These are phyloP conservation scores for Phrynocephalus guinanensis DNA, from an alignment of 2,797 vertebrate genomes.

Conservation along the genomic window DNA sequence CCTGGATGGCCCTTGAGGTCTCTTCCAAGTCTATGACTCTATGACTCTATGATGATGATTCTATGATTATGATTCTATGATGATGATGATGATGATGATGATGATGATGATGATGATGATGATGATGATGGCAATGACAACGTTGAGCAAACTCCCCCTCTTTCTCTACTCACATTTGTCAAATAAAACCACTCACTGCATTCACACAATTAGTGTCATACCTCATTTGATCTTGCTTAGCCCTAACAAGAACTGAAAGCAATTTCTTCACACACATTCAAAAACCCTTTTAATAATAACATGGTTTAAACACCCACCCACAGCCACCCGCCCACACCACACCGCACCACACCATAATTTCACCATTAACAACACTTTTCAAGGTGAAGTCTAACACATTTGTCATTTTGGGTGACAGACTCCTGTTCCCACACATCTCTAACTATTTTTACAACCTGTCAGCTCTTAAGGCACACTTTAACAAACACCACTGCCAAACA, in stretches of 20 bases:
- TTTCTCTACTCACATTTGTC: neutral
- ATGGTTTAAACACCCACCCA: neutral
- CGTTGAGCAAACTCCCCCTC: neutral
- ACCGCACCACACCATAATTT: neutral
- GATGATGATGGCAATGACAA: too few relatives aligned
- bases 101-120: too few relatives aligned
- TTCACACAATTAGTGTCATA: neutral
- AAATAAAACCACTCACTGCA: neutral
- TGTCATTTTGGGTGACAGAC: conserved; percentile 25
- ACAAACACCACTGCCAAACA: neutral
- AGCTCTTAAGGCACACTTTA: conserved; percentile 5
- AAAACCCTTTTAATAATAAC: neutral
- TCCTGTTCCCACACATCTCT: neutral
- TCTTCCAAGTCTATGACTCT: too few relatives aligned
- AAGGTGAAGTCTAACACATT: conserved; percentile 26
- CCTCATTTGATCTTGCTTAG: neutral
- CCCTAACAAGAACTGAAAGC: neutral
- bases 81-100: too few relatives aligned
- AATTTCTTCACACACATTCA: neutral
- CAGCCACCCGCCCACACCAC: neutral
- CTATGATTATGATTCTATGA: too few relatives aligned
- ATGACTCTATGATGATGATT: too few relatives aligned
- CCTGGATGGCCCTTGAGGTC: too few relatives aligned
- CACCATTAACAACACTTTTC: conserved; percentile 27
- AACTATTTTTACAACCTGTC: conserved; percentile 30